Evolutionary conservation across 1,140 invertebrate genomes (phyloP).

Genomic region (Ips typographus): DNA sequence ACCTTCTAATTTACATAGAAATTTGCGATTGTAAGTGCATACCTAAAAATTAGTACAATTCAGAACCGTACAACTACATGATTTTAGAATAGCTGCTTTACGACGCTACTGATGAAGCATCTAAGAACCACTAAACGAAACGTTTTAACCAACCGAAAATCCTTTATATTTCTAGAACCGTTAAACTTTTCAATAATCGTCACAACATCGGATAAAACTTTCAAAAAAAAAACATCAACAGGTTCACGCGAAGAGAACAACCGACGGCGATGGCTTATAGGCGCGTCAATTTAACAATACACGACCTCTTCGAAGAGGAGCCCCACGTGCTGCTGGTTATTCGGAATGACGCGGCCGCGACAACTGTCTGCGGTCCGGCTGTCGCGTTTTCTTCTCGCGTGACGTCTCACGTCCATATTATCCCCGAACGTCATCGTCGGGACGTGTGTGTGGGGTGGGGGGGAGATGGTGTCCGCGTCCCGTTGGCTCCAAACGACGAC

Average conservation of each 20-base stretch:
- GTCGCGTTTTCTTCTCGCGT: slow-evolving; percentile 27
- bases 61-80: slow-evolving; percentile 27
- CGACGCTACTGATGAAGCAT: slow-evolving; percentile 30
- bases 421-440: slow-evolving; percentile 17
- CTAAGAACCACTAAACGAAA: slow-evolving; percentile 25
- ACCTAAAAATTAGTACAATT: neutral
- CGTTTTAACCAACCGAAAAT: slow-evolving; percentile 11
- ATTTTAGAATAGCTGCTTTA: slow-evolving; percentile 35
- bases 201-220: slow-evolving; percentile 21
- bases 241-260: slow-evolving; percentile 14
- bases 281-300: neutral
- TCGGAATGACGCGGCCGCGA: slow-evolving; percentile 16
- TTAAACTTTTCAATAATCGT: slow-evolving; percentile 5
- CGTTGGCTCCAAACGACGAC: slow-evolving; percentile 20
- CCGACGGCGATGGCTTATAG: neutral
- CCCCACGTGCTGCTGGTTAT: slow-evolving; percentile 21
- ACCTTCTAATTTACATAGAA: neutral
- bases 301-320: slow-evolving; percentile 10
- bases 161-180: slow-evolving; percentile 1
- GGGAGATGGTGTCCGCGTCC: slow-evolving; percentile 23
- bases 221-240: slow-evolving; percentile 30
- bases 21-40: neutral
- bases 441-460: slow-evolving; percentile 2
- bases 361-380: slow-evolving; percentile 28
- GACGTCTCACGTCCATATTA: slow-evolving; percentile 22